phyloP scores from a whole-genome alignment of 2,113 vertebrate genomes.

The Prunella himalayana region DNA sequence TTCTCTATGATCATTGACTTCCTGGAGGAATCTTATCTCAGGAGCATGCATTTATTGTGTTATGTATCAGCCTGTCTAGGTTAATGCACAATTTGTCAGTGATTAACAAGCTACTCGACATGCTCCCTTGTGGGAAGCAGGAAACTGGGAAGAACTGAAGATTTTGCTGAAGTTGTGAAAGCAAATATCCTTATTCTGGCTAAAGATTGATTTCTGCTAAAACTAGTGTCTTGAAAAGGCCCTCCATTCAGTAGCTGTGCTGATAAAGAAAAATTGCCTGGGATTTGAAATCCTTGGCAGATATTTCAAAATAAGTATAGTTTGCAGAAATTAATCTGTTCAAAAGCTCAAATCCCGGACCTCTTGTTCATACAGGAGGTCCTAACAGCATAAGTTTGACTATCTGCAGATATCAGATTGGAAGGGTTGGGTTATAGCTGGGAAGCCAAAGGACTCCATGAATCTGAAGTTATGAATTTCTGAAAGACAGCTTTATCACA shows the following conservation, averaged over 20 bases:
- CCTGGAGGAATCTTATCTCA: not conserved
- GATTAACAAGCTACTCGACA: not conserved
- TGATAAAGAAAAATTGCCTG: not conserved
- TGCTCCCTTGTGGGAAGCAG: not conserved
- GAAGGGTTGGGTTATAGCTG: not conserved
- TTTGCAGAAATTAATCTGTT: not conserved
- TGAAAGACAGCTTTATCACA: not conserved
- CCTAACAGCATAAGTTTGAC: not conserved
- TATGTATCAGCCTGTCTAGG: not conserved
- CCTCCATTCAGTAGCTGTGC: not conserved
- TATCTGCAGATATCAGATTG: not conserved
- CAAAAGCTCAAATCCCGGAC: not conserved
- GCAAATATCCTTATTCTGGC: not conserved
- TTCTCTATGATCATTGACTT: not conserved
- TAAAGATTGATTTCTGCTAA: not conserved
- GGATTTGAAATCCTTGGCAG: not conserved
- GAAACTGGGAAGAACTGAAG: not conserved
- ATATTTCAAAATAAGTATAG: not conserved
- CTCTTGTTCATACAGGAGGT: not conserved
- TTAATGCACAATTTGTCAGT: not conserved
- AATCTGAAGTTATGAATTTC: not conserved
- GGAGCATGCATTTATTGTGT: not conserved
- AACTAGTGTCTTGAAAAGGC: not conserved
- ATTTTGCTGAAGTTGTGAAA: not conserved
- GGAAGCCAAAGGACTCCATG: not conserved